Conservation (phyloP, 2,888 invertebrate genomes). For the Dynastes hyllus region DNA sequence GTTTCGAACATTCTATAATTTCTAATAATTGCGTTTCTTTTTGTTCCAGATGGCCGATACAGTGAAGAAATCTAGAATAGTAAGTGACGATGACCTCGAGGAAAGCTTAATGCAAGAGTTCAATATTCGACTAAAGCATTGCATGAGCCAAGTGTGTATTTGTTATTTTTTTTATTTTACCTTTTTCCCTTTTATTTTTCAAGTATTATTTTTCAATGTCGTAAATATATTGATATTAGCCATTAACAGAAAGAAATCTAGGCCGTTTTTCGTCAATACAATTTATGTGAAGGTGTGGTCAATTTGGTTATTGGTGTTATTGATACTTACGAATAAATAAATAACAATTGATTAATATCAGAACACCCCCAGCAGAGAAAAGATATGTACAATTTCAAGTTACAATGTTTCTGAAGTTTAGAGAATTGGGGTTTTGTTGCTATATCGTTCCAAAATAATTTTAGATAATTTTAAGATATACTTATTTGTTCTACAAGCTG, state of each 20-base stretch:
- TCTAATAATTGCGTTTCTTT: constrained; percentile 34
- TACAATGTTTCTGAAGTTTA: too few species aligned
- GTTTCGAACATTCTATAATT: too few species aligned
- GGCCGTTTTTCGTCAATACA: constrained; percentile 16
- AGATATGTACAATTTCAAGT: too few species aligned
- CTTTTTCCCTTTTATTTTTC: constrained; percentile 7
- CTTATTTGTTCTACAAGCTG: too few species aligned
- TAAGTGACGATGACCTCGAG: constrained; percentile 70
- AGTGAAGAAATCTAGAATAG: constrained; percentile 70
- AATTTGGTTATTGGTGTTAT: not conserved
- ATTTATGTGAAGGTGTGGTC: not conserved
- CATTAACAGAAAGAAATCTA: constrained; percentile 4
- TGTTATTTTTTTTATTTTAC: constrained; percentile 54
- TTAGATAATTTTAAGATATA: too few species aligned
- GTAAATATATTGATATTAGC: not conserved
- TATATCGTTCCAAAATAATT: too few species aligned
- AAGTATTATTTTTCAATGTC: not conserved
- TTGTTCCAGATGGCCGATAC: constrained; percentile 70
- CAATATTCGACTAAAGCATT: constrained; percentile 70
- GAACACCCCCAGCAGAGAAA: too few species aligned
- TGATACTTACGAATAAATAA: too few species aligned
- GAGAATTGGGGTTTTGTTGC: too few species aligned
- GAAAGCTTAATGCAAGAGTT: constrained; percentile 70
- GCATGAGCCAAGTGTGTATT: constrained; percentile 70
- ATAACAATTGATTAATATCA: too few species aligned